These are phyloP conservation scores for Cantharis rufa DNA, from an alignment of 2,888 invertebrate genomes.

Conservation along the genomic window DNA sequence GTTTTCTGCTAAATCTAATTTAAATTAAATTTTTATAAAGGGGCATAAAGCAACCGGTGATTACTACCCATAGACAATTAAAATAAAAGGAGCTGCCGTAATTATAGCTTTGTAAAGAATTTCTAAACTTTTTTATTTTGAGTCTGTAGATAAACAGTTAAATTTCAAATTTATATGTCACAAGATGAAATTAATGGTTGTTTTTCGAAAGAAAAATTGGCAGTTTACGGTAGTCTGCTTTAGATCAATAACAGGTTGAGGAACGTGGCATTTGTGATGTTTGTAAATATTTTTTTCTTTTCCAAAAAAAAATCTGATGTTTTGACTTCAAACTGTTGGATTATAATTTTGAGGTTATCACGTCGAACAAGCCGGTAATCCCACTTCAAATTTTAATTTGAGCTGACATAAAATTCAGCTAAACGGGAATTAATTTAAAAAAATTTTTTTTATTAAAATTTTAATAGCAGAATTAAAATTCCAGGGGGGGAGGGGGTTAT, in stretches of 20 bases:
- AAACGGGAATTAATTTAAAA: not conserved
- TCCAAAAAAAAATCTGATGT: not conserved
- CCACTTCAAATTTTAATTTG: not conserved
- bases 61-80: not conserved
- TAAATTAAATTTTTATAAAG: slow-evolving; percentile 1
- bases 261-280: not conserved
- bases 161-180: slow-evolving; percentile 1
- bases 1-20: not conserved
- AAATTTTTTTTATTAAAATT: not conserved
- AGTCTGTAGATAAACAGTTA: not conserved
- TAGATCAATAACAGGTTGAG: not conserved
- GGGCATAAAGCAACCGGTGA: not conserved
- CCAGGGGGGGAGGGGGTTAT: no score
- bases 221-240: not conserved
- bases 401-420: not conserved
- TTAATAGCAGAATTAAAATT: no score
- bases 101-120: not conserved
- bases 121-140: not conserved
- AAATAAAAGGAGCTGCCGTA: not conserved
- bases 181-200: slow-evolving; percentile 1
- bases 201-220: not conserved
- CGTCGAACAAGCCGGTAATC: not conserved
- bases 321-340: not conserved
- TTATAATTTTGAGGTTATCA: not conserved
- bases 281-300: not conserved